Evolutionary conservation across 35 echinoderm and acorn worm genomes (phyloP).

Genomic region (Apostichopus parvimensis): DNA sequence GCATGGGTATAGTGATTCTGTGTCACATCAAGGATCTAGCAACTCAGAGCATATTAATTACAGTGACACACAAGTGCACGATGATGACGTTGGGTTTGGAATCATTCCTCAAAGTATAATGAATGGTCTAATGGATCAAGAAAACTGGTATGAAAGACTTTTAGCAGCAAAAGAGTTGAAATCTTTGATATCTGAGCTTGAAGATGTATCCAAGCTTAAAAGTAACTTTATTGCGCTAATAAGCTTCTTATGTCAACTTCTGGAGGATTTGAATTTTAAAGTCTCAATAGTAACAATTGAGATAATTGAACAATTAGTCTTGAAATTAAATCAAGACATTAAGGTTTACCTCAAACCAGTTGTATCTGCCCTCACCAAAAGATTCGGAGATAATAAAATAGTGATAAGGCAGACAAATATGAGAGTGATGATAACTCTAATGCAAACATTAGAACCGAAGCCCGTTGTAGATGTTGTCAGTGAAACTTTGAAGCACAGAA

Average conservation of each 20-base stretch:
- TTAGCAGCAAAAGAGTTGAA: slow-evolving; percentile 79
- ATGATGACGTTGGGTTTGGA: slow-evolving; percentile 57
- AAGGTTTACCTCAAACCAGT: slow-evolving; percentile 84
- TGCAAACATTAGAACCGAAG: slow-evolving; percentile 84
- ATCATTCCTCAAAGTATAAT: slow-evolving; percentile 74
- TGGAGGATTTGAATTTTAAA: slow-evolving; percentile 97
- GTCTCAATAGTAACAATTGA: slow-evolving; percentile 78
- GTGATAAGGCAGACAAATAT: slow-evolving; percentile 98
- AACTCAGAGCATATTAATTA: slow-evolving; percentile 43
- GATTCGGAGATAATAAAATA: slow-evolving; percentile 92
- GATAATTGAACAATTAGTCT: slow-evolving; percentile 80
- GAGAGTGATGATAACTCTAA: slow-evolving; percentile 94
- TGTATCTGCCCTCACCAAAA: slow-evolving; percentile 83
- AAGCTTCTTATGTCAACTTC: slow-evolving; percentile 92
- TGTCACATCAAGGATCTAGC: slow-evolving; percentile 40
- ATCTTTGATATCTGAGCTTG: slow-evolving; percentile 49
- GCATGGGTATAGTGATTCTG: slow-evolving; percentile 24
- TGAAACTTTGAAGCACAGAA: slow-evolving; percentile 83
- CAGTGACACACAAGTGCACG: slow-evolving; percentile 40
- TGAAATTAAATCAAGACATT: slow-evolving; percentile 76
- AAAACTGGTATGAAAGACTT: slow-evolving; percentile 81
- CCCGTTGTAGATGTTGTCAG: slow-evolving; percentile 73
- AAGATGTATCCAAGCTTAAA: slow-evolving; percentile 61
- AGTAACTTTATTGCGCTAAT: slow-evolving; percentile 80
- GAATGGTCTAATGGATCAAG: slow-evolving; percentile 77